Conservation (phyloP, 1,140 invertebrate genomes). For the Theocolax elegans region DNA sequence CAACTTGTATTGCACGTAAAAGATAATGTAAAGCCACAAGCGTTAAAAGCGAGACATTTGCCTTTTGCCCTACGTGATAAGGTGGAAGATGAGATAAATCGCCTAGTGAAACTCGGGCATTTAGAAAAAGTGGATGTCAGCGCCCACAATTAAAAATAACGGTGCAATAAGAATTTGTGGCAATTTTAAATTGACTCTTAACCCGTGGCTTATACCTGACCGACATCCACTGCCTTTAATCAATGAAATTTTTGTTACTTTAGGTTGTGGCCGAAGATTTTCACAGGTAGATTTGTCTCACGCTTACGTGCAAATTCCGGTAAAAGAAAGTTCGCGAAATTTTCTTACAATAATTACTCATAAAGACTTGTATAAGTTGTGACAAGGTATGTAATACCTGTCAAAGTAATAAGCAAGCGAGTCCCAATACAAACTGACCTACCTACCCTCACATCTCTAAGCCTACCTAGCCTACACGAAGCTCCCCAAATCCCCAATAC, state of each 20-base stretch:
- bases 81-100: conserved; percentile 42
- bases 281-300: conserved; percentile 28
- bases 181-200: conserved; percentile 38
- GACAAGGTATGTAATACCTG: no score
- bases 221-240: not conserved
- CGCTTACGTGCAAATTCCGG: conserved; percentile 40
- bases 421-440: no score
- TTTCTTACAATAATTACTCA: conserved; percentile 44
- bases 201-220: conserved; percentile 25
- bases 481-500: no score
- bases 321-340: conserved; percentile 5
- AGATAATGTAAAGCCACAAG: no score
- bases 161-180: conserved; percentile 56
- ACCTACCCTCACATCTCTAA: no score
- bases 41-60: no score
- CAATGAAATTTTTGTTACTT: conserved; percentile 9
- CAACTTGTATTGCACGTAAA: not conserved
- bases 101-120: conserved; percentile 35
- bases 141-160: conserved; percentile 58
- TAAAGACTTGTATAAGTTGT: no score
- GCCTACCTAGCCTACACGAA: no score
- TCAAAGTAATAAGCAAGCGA: no score
- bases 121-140: conserved; percentile 60
- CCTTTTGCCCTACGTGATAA: not conserved
- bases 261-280: not conserved